Percentiles rank a stretch among this genome's conserved stretches.
These are phyloP conservation scores for Galemys pyrenaicus DNA, from an alignment of 2,113 vertebrate genomes.

Conservation along the genomic window DNA sequence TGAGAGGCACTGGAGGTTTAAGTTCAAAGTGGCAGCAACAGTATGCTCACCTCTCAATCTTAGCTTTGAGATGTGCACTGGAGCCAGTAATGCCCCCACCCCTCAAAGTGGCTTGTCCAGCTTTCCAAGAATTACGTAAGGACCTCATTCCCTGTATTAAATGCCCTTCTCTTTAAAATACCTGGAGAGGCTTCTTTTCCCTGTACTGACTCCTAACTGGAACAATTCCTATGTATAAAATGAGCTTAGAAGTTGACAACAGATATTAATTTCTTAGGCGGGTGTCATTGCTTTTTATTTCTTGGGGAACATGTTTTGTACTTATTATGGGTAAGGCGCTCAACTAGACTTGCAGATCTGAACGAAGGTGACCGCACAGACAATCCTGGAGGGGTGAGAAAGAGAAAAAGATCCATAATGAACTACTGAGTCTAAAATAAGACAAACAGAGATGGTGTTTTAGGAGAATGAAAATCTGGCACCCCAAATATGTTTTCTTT, in stretches of 20 bases:
- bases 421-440: constrained; percentile 36
- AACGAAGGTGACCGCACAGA: not conserved
- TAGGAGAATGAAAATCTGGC: too few species aligned
- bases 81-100: not conserved
- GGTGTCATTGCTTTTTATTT: not conserved
- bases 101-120: not conserved
- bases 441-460: not conserved
- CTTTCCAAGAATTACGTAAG: not conserved
- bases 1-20: not conserved
- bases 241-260: not conserved
- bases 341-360: not conserved
- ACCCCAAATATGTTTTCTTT: too few species aligned
- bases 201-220: not conserved
- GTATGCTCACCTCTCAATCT: not conserved
- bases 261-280: not conserved
- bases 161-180: not conserved
- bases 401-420: not conserved
- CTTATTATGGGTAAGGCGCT: not conserved
- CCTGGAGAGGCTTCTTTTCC: not conserved
- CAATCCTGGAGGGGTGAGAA: not conserved
- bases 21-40: not conserved
- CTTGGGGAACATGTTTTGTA: not conserved
- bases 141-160: not conserved
- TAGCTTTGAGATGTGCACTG: not conserved
- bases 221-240: not conserved